A percentile compares a stretch with the other conserved stretches of the same genome.
These are phyloP conservation scores for Cotesia chilonis DNA, from an alignment of 1,140 invertebrate species.

Conservation along the genomic window DNA sequence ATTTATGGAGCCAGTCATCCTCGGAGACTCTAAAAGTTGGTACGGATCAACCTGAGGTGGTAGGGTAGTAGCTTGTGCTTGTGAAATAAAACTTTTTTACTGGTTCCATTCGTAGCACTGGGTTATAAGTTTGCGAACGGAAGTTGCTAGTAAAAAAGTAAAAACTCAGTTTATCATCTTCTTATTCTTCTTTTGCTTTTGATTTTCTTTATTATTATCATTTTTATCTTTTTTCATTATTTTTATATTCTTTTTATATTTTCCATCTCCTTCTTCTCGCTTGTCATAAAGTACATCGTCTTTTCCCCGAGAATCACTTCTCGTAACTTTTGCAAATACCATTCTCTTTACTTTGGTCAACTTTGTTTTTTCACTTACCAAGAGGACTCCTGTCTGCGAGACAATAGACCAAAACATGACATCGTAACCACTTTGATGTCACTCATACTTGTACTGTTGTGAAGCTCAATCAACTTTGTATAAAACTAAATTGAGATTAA, in stretches of 20 bases:
- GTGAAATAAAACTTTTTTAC: slow-evolving; percentile 29
- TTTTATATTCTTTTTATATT: slow-evolving; percentile 27
- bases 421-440: slow-evolving; percentile 25
- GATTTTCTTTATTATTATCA: slow-evolving; percentile 5
- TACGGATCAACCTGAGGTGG: slow-evolving; percentile 19
- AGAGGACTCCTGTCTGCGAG: slow-evolving; percentile 30
- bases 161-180: slow-evolving; percentile 24
- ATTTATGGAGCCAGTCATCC: slow-evolving; percentile 24
- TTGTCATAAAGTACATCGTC: neutral
- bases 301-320: slow-evolving; percentile 13
- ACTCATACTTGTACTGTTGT: neutral
- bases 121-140: slow-evolving; percentile 27
- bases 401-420: slow-evolving; percentile 37
- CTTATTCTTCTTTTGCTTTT: slow-evolving; percentile 18
- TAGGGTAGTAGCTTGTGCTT: slow-evolving; percentile 14
- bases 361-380: slow-evolving; percentile 49
- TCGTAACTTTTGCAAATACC: slow-evolving; percentile 43
- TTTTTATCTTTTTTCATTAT: too few relatives aligned
- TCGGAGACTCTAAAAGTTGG: slow-evolving; percentile 20
- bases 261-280: slow-evolving; percentile 11
- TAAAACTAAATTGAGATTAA: slow-evolving; percentile 22
- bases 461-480: neutral
- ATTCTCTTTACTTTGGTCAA: slow-evolving; percentile 45
- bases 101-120: slow-evolving; percentile 15
- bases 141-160: slow-evolving; percentile 23